Base-by-base conservation (phyloP, 2,113 vertebrate genomes). In the Trichechus manatus region DNA sequence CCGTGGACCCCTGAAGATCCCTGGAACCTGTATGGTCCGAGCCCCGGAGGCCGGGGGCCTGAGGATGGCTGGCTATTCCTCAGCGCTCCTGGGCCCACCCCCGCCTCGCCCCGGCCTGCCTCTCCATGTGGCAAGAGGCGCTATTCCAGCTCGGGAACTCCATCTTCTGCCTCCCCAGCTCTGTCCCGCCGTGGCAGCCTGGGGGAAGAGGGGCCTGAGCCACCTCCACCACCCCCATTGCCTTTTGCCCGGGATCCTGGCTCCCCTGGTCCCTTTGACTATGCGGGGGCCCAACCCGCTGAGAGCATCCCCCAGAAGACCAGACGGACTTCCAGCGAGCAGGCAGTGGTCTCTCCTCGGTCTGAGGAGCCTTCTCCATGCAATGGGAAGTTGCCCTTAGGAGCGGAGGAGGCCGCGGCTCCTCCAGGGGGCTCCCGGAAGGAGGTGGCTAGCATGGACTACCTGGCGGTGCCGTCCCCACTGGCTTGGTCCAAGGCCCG, bases 291-390 rank as follows among this genome's bases (percentile, higher is more conserved):
- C 27, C 92, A 96, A 20, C 96, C 94, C 17, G 98, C 99, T 5
- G 98, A 98, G 88, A 99, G 98, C 97, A 99, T 99, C 97, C 99
- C 99, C 0, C 99, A 99, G 98, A 99, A 99, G 98, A 99, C 99
- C 50, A 98, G 99, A 94, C 99, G 99, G 98, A 99, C 99, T 11
- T 99, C 99, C 6, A 96, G 99, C 42, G 99, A 99, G 89, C 99
- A 99, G 98, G 99, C 96, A 0, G 91, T 98, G 92, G 98, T 98
- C 1, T 91, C 98, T 89, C 90, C 97, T 72, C 97, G 98, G 78
- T 74, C 97, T 10, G 98, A 98, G 63, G 98, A 98, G 47, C 59
- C 98, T 47, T 92, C 94, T 15, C 42, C 97, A 0, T 98, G 98
- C 96, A 98, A 98, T 47, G 98, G 97, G 68, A 98, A 98, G 42